Evolutionary conservation across 2,888 invertebrate genomes (phyloP).

Genomic region (Polydesmus complanatus): DNA sequence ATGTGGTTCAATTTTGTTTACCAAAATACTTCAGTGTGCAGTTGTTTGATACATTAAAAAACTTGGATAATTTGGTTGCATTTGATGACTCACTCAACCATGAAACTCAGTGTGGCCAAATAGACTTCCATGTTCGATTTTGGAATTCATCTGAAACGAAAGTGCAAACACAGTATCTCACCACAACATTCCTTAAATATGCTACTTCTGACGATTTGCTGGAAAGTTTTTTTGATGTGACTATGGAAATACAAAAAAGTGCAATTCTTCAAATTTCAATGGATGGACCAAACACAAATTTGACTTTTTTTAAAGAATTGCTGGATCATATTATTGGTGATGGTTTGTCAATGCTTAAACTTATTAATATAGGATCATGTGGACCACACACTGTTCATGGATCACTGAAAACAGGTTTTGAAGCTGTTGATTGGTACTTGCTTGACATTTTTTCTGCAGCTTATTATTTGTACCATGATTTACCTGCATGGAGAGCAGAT

Average conservation of each 20-base stretch:
- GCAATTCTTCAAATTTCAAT: not conserved
- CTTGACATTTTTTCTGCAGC: not conserved
- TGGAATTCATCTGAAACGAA: not conserved
- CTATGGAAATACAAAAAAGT: too few species aligned
- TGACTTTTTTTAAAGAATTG: not conserved
- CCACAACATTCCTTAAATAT: too few species aligned
- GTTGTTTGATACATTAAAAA: not conserved
- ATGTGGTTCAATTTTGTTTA: not conserved
- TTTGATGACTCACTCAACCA: not conserved
- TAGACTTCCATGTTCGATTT: not conserved
- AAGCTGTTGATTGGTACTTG: not conserved
- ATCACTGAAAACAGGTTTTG: not conserved
- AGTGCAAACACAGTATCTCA: too few species aligned
- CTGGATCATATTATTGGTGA: not conserved
- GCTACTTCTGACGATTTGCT: too few species aligned
- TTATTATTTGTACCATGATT: not conserved
- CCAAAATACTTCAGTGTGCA: not conserved
- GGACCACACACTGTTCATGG: not conserved
- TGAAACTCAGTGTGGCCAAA: not conserved
- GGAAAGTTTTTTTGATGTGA: too few species aligned
- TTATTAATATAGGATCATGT: not conserved
- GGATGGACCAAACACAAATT: not conserved
- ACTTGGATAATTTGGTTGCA: not conserved
- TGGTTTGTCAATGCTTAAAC: not conserved
- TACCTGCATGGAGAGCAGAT: not conserved